Evolutionary conservation across 2,113 vertebrate species (phyloP).

Genomic region (Mystacornis crossleyi): DNA sequence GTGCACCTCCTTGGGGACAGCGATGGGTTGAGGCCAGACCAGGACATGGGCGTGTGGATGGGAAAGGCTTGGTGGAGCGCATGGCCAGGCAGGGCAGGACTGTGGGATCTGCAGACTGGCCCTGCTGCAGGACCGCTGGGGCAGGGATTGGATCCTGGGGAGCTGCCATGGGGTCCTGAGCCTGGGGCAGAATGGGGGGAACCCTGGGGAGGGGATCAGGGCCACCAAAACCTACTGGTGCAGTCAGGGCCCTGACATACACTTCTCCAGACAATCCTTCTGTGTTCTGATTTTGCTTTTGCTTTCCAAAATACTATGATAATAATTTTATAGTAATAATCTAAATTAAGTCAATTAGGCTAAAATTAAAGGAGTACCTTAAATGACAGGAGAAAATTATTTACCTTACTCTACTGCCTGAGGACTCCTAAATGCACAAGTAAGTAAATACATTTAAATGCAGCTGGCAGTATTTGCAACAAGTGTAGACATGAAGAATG

Average conservation of each 20-base stretch:
- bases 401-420: conserved; percentile 34
- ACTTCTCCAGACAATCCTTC: not conserved
- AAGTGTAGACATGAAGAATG: not conserved
- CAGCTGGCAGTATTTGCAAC: not conserved
- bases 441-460: conserved; percentile 39
- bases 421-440: conserved; percentile 19
- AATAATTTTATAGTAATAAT: conserved; percentile 42
- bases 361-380: conserved; percentile 66
- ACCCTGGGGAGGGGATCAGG: not conserved
- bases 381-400: conserved; percentile 50
- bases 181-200: not conserved
- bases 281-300: conserved; percentile 19
- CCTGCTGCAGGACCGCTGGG: not conserved
- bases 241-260: not conserved
- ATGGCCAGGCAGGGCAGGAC: not conserved
- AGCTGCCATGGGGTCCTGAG: not conserved
- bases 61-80: rapidly evolving
- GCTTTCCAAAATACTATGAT: conserved; percentile 19
- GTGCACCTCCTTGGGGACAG: not conserved
- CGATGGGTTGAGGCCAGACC: not conserved
- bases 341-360: conserved; percentile 53
- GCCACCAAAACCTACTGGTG: rapidly evolving
- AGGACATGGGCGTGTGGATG: too few species aligned
- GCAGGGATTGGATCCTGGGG: not conserved
- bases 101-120: not conserved